Base-by-base conservation (phyloP, 2,888 invertebrate species). In the Polydrusus cervinus region DNA sequence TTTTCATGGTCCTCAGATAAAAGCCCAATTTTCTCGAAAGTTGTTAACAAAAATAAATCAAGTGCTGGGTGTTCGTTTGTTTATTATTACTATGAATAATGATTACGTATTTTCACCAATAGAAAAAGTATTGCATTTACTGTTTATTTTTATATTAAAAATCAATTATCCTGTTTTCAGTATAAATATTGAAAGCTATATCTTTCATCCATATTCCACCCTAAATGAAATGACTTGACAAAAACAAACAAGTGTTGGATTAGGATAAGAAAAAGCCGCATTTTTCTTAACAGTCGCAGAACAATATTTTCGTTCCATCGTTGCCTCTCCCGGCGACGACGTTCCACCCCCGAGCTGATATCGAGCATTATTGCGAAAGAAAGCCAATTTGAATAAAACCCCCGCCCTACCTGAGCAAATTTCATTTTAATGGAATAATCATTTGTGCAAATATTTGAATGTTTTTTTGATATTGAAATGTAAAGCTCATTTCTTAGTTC, bases 381-480 rank as follows among this genome's bases (percentile, higher is more conserved):
- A 81, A 81, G 81, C 82, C 82, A 79, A 82, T 82, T 83, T 83
- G 83, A 85, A 84, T 85, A 85, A 83, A 83, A 73, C 55, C 34
- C 60, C 65, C 65, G 75, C 62, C 82, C 82, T 86, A 86, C 86
- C 87, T 87, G 86, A 84, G 84, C 84, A 86, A 88, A 87, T 88
- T 88, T 88, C 86, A 86, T 87, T 87, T 87, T 88, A 88, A 88
- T 88, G 87, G 87, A 88, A 88, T 87, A 87, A 88, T 88, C 87
- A 86, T 87, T 88, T 86, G 85, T 84, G 88, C 86, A 87, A 88
- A 88, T 88, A 88, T 88, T 87, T 87, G 87, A 87, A 85, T 87
- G 85, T 87, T 86, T 86, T 85, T 87, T 86, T 87, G 85, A 87
- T 87, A 87, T 87, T 86, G 87, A 86, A 87, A 87, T 86, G 84